Conservation (phyloP, 2,888 invertebrate species). For the Agrotis segetum region DNA sequence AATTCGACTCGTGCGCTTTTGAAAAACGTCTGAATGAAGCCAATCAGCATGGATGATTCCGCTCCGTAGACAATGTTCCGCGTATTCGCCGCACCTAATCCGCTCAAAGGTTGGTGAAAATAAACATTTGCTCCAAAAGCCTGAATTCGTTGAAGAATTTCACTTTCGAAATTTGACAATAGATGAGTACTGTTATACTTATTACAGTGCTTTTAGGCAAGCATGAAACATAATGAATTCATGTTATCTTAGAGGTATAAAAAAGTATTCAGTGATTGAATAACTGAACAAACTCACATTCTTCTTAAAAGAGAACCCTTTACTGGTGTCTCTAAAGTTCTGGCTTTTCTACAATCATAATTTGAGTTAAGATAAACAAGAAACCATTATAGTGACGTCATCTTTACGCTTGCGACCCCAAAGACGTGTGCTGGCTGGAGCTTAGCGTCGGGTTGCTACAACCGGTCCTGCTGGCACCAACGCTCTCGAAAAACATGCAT, state of each 20-base stretch:
- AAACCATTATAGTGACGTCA: conserved; percentile 28
- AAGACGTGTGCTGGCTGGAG: conserved; percentile 48
- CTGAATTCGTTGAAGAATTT: conserved; percentile 62
- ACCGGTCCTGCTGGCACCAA: conserved; percentile 61
- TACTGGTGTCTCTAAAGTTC: not conserved
- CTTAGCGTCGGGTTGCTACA: conserved; percentile 53
- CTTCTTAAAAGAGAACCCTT: not conserved
- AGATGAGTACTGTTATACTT: conserved; percentile 57
- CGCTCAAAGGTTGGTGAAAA: conserved; percentile 54
- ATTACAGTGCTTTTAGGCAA: conserved; percentile 14
- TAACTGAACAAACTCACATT: not conserved
- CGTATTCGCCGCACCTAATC: conserved; percentile 46
- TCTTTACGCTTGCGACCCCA: conserved; percentile 47
- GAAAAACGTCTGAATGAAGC: conserved; percentile 49
- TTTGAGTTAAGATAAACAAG: conserved; percentile 1
- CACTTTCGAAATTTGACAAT: conserved; percentile 69
- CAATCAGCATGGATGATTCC: conserved; percentile 40
- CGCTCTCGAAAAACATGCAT: conserved; percentile 59
- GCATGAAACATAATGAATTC: conserved; percentile 25
- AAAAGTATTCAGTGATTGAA: not conserved
- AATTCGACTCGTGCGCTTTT: conserved; percentile 41
- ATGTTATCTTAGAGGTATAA: not conserved
- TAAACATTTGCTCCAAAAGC: conserved; percentile 57
- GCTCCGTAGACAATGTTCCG: conserved; percentile 42
- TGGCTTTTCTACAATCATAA: not conserved